phyloP scores from a whole-genome alignment of 2,797 vertebrate genomes.

The Rallus crepitans region DNA sequence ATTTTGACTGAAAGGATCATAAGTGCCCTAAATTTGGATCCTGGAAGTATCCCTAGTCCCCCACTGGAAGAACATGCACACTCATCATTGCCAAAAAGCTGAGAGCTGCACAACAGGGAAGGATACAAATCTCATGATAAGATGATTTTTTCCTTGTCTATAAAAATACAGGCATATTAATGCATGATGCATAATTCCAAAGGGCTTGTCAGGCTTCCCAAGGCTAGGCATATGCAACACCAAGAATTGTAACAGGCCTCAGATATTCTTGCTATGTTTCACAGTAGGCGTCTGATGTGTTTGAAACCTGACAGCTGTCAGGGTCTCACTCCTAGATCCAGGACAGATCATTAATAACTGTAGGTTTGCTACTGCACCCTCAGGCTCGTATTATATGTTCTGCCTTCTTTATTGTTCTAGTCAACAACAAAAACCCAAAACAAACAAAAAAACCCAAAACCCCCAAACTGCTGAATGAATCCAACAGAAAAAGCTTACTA shows the following conservation, averaged over 20 bases:
- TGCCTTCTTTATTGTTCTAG: slow-evolving; percentile 21
- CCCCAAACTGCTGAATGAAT: neutral
- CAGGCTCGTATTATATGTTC: neutral
- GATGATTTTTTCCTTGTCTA: neutral
- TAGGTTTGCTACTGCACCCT: slow-evolving; percentile 16
- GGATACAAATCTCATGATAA: neutral
- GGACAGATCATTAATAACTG: slow-evolving; percentile 47
- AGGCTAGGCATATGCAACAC: slow-evolving; percentile 2
- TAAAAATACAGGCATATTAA: slow-evolving; percentile 25
- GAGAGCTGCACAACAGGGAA: neutral
- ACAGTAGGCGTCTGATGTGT: neutral
- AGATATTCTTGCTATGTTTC: slow-evolving; percentile 29
- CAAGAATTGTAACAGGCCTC: slow-evolving; percentile 3
- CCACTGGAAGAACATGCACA: neutral
- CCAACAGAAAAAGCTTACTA: neutral
- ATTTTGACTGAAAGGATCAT: neutral
- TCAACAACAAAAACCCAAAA: slow-evolving; percentile 15
- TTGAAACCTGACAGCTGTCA: slow-evolving; percentile 53
- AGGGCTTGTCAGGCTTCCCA: slow-evolving; percentile 46
- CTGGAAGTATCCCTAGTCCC: neutral
- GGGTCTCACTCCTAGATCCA: slow-evolving; percentile 22
- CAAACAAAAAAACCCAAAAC: neutral
- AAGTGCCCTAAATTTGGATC: neutral
- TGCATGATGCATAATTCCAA: slow-evolving; percentile 10
- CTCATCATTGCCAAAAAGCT: neutral